phyloP scores from a whole-genome alignment of 2,888 invertebrate species.

The Arrhopalites spinosus region DNA sequence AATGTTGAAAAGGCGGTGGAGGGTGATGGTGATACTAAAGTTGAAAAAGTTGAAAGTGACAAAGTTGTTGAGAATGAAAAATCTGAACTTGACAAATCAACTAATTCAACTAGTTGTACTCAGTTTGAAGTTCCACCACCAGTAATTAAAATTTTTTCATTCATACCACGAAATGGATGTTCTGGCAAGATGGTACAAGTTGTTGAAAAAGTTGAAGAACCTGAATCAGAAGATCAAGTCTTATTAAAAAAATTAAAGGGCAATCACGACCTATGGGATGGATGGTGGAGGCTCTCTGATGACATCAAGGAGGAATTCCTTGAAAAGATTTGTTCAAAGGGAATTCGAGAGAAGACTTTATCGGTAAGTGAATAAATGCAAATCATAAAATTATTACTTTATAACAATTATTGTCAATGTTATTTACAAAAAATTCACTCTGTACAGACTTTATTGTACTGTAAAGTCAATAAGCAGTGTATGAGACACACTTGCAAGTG shows the following conservation, averaged over 20 bases:
- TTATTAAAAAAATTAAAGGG: conserved; percentile 41
- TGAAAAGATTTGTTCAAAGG: conserved; percentile 40
- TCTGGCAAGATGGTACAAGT: conserved; percentile 42
- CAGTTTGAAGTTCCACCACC: conserved; percentile 48
- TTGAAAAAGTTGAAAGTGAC: not conserved
- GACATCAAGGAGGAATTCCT: conserved; percentile 32
- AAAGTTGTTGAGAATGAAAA: conserved; percentile 18
- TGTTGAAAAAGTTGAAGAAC: conserved; percentile 33
- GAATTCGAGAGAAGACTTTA: conserved; percentile 45
- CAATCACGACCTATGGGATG: conserved; percentile 36
- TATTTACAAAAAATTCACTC: too few species aligned
- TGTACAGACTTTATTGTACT: too few species aligned
- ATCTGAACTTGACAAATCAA: conserved; percentile 10
- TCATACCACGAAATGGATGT: conserved; percentile 43
- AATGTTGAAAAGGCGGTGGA: conserved; percentile 12
- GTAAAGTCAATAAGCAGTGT: too few species aligned
- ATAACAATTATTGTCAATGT: too few species aligned
- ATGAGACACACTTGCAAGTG: not conserved
- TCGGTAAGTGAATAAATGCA: conserved; percentile 30
- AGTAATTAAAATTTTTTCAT: conserved; percentile 52
- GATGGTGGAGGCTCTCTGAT: conserved; percentile 39
- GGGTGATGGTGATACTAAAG: conserved; percentile 4
- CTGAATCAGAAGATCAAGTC: conserved; percentile 47
- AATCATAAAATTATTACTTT: not conserved
- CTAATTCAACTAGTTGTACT: not conserved